Base-by-base conservation (phyloP, 2,888 invertebrate species). In the Protophormia terraenovae region DNA sequence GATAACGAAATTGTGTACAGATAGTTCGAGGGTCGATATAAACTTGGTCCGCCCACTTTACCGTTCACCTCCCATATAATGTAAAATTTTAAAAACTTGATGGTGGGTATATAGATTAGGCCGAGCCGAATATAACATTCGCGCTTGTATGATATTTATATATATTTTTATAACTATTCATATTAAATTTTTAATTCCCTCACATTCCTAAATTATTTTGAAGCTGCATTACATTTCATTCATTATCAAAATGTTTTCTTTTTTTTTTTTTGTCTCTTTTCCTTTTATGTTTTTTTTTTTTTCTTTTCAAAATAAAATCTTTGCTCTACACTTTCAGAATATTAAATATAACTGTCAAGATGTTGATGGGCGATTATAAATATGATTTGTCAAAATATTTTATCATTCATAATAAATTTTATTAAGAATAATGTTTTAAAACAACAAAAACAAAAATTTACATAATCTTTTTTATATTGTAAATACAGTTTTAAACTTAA, bases 351-450 rank as follows among this genome's bases (percentile, higher is more conserved):
- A 67, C 71, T 67, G 72, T 60, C 83, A 78, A 66, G 60, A 67
- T 35, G 41, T 45, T 78, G 83, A 78, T 72, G 47, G 50, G 16
- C 41, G 77, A 83, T 83, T 72, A 50, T 60, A 72, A 58, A 67
- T 78, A 67, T 83, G 47, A 72, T 83, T 83, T 78, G 72, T 78
- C 83, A 78, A 83, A 83, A 78, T 78, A 73, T 41, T 41, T 58
- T 22, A 53, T 6, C 72, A 72, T 78, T 78, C 53, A 60, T 73
- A 58, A 83, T 73, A 69, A 83, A 69, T 78, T 78, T 62, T 62
- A 64, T 72, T 71, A 62, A 79, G 41, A 72, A 38, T 53, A 77
- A 29, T 41, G 3, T 60, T 3, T 16, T 22, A n/a, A 10, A n/a
- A 24, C 16, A 32, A n/a, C n/a, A n/a, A n/a, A n/a, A n/a, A 32